A percentile compares a stretch with the other conserved stretches of the same genome.
Evolutionary conservation across 2,113 vertebrate species (phyloP).

Genomic region (Sebastes schlegelii): DNA sequence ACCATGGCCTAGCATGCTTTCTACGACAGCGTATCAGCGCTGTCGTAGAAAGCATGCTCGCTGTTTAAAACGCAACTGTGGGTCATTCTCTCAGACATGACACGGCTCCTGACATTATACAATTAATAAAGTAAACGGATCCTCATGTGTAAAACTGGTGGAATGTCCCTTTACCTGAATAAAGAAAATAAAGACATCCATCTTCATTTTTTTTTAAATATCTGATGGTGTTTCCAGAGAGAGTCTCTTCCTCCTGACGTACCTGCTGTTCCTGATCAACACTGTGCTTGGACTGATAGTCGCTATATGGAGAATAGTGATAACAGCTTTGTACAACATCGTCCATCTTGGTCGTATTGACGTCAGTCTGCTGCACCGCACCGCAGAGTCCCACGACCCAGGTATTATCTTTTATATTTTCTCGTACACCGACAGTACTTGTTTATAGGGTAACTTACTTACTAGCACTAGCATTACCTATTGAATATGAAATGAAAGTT

Average conservation of each 20-base stretch:
- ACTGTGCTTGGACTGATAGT: conserved; percentile 83
- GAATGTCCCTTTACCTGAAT: background rate
- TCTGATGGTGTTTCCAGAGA: conserved; percentile 72
- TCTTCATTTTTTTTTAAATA: background rate
- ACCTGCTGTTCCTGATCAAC: conserved; percentile 90
- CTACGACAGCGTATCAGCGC: no score
- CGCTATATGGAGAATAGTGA: conserved; percentile 83
- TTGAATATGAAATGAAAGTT: background rate
- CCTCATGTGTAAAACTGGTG: background rate
- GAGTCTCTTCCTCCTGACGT: conserved; percentile 85
- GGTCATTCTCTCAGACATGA: no score
- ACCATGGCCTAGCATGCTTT: no score
- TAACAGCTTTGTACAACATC: conserved; percentile 88
- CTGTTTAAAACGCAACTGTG: no score
- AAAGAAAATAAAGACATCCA: background rate
- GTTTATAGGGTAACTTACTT: background rate
- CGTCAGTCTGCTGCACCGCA: conserved; percentile 86
- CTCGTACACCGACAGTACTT: background rate
- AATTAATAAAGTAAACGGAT: background rate
- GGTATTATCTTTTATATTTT: conserved; percentile 72
- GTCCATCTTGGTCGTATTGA: conserved; percentile 89
- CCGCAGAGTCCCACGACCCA: conserved; percentile 85
- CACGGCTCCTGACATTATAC: background rate
- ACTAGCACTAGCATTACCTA: background rate
- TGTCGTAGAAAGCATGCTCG: no score